A percentile compares a stretch with the other conserved stretches of the same genome.
phyloP scores from a whole-genome alignment of 2,797 vertebrate genomes.

The Bradypodion pumilum region DNA sequence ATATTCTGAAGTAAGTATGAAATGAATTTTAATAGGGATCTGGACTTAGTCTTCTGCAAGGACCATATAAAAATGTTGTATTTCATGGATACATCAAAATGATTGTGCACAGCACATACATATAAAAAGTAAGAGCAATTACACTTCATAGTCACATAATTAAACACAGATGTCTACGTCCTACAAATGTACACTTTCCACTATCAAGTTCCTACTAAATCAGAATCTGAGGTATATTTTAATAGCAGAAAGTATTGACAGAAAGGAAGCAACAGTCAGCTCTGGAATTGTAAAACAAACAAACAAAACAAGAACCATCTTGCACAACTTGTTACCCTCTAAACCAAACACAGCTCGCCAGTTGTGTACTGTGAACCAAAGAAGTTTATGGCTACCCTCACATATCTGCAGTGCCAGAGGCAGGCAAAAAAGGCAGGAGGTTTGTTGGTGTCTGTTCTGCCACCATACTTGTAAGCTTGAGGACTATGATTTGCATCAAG shows the following conservation, averaged over 20 bases:
- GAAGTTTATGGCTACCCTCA: too few relatives aligned
- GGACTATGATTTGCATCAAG: too few relatives aligned
- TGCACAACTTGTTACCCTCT: neutral
- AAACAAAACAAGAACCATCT: too few relatives aligned
- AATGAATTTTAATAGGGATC: conserved; percentile 49
- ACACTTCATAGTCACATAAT: conserved; percentile 86
- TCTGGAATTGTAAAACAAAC: neutral
- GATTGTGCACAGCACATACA: conserved; percentile 97
- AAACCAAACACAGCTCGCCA: neutral
- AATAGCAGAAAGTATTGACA: conserved; percentile 56
- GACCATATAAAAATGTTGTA: conserved; percentile 88
- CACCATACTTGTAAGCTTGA: too few relatives aligned
- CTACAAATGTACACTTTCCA: conserved; percentile 85
- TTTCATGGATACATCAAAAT: conserved; percentile 87
- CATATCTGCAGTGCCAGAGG: too few relatives aligned
- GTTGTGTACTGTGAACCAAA: neutral
- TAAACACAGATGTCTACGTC: conserved; percentile 80
- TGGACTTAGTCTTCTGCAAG: conserved; percentile 64
- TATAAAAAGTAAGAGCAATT: conserved; percentile 91
- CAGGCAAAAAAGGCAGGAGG: neutral
- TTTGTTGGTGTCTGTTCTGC: too few relatives aligned
- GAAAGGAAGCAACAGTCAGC: conserved; percentile 70
- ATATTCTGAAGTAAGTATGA: neutral
- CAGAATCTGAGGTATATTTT: conserved; percentile 89
- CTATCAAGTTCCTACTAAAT: conserved; percentile 84